Base-by-base conservation (phyloP, 1,140 invertebrate species). In the Papilio xuthus region DNA sequence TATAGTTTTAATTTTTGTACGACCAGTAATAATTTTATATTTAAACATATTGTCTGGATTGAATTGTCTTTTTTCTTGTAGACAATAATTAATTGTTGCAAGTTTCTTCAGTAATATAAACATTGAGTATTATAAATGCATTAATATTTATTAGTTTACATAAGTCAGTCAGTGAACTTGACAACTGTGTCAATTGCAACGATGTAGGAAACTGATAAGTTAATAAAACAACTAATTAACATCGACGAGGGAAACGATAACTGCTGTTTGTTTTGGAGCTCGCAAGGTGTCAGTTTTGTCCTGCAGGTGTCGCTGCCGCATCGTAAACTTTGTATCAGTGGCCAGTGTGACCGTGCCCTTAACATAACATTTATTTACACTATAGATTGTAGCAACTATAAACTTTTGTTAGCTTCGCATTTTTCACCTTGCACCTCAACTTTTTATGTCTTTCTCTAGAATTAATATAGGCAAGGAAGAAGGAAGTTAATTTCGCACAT, bases 181-280 rank as follows among this genome's bases (percentile, higher is more conserved):
- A 67, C 60, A 32, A 67, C 60, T 67, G 56, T 60, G 60, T 75
- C 72, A 56, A 53, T 18, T 20, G 72, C 47, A 50, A 75, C 50
- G 72, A 75, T 75, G 26, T 75, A 53, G 28, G 72, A 75, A 75
- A 75, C 72, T 32, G 72, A 56, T 53, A 75, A 32, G 44, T 75
- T 75, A 15, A 75, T 75, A 75, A 75, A 75, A 75, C 47, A 73
- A 71, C 23, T 56, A 53, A 75, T 75, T 75, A 75, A 53, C 72
- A 53, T 56, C 72, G 20, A 26, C 23, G 44, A 53, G 18, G 26
- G 44, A 53, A 2, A 53, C 47, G 72, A 75, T 75, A 75, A 53
- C 53, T 28, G 72, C 18, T 75, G 47, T 75, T 75, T 75, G 72
- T 75, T 75, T 75, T 73, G 41, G 42, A 73, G 20, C 42, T 42